Conservation (phyloP, 2,888 invertebrate species). For the Stenichneumon culpator region DNA sequence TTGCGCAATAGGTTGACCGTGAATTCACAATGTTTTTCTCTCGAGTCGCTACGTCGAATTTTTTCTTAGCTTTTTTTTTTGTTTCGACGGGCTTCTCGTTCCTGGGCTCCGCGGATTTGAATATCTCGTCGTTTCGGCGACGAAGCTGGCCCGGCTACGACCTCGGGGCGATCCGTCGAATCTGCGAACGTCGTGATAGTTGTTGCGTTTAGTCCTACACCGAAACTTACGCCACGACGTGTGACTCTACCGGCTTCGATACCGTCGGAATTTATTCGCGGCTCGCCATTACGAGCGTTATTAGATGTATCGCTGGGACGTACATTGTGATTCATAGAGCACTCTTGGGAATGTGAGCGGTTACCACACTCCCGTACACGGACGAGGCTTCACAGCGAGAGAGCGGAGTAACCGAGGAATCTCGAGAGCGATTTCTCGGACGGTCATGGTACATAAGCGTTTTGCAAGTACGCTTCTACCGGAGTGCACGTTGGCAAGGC, state of each 20-base stretch:
- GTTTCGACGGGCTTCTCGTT: neutral
- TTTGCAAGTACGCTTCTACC: slow-evolving; percentile 44
- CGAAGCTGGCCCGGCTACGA: slow-evolving; percentile 3
- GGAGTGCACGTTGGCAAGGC: neutral
- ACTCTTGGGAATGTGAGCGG: slow-evolving; percentile 27
- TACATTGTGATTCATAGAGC: slow-evolving; percentile 44
- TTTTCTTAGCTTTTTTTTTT: neutral
- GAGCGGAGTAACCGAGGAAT: slow-evolving; percentile 39
- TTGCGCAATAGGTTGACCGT: slow-evolving; percentile 21
- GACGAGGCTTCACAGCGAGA: slow-evolving; percentile 13
- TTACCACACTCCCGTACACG: neutral
- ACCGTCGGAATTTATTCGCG: slow-evolving; percentile 50
- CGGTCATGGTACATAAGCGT: slow-evolving; percentile 64
- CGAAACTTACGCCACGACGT: slow-evolving; percentile 1
- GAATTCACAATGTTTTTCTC: slow-evolving; percentile 32
- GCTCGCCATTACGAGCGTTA: neutral
- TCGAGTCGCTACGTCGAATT: neutral
- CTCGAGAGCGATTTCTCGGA: slow-evolving; percentile 58
- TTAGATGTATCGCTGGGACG: slow-evolving; percentile 4
- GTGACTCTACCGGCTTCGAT: slow-evolving; percentile 17
- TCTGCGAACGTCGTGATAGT: neutral
- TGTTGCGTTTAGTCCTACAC: neutral
- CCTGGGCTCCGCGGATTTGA: slow-evolving; percentile 14
- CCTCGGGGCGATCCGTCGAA: slow-evolving; percentile 22
- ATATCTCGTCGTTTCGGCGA: slow-evolving; percentile 3